A percentile compares a stretch with the other conserved stretches of the same genome.
Evolutionary conservation across 92 coral and sea anemone genomes (phyloP).

Genomic region (Meandrina meandrites): DNA sequence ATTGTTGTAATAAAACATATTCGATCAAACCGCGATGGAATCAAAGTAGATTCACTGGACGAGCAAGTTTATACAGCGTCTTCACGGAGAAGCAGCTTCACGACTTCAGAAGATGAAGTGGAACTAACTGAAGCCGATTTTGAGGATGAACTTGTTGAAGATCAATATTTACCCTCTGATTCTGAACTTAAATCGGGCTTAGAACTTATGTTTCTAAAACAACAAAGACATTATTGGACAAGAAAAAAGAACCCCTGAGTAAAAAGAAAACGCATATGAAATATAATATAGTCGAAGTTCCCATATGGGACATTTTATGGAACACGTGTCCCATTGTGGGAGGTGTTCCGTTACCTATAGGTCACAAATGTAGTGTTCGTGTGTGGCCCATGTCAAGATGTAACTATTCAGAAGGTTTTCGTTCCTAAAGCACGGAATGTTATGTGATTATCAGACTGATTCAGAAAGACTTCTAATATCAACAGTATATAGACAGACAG

Average conservation of each 20-base stretch:
- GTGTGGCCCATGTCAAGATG: not conserved
- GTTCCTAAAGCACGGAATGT: not conserved
- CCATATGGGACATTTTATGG: not conserved
- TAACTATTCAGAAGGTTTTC: not conserved
- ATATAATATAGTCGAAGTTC: not conserved
- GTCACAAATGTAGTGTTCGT: not conserved
- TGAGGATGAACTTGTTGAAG: conserved; percentile 95
- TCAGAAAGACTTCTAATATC: not conserved
- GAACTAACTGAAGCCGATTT: conserved; percentile 89
- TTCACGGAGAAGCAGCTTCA: conserved; percentile 79
- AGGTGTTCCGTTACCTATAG: not conserved
- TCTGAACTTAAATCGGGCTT: conserved; percentile 96
- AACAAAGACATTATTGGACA: conserved; percentile 97
- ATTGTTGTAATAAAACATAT: conserved; percentile 64
- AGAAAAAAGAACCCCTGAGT: conserved; percentile 69
- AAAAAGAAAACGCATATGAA: not conserved
- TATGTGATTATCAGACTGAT: not conserved
- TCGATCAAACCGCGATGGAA: conserved; percentile 49
- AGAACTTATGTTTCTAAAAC: conserved; percentile 94
- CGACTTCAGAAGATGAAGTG: conserved; percentile 80
- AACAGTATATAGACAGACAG: not conserved
- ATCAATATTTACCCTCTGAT: conserved; percentile 93
- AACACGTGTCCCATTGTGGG: not conserved
- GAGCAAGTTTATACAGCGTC: conserved; percentile 73
- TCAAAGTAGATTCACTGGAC: conserved; percentile 70